Evolutionary conservation across 1,140 invertebrate species (phyloP).

Genomic region (Microplitis mediator): DNA sequence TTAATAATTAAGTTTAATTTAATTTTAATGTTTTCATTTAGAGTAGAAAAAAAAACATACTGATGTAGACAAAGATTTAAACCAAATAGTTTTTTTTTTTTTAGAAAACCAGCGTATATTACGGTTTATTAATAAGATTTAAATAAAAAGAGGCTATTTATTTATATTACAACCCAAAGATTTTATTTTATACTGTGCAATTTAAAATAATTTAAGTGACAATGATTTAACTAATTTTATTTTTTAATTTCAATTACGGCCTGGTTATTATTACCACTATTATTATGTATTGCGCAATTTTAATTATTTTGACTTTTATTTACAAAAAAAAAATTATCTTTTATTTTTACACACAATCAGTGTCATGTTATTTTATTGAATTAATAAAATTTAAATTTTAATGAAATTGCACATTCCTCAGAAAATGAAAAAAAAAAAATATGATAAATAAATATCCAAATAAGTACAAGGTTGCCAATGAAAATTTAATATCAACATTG

Average conservation of each 20-base stretch:
- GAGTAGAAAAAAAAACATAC: too few species aligned
- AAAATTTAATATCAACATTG: slow-evolving; percentile 43
- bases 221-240: too few species aligned
- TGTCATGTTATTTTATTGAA: slow-evolving; percentile 29
- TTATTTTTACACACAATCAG: slow-evolving; percentile 8
- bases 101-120: not conserved
- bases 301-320: not conserved
- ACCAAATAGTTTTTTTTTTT: not conserved
- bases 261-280: too few species aligned
- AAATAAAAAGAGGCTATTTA: too few species aligned
- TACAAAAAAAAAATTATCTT: not conserved
- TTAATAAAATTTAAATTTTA: slow-evolving; percentile 32
- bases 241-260: too few species aligned
- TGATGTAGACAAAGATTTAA: too few species aligned
- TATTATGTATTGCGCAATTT: not conserved
- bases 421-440: slow-evolving; percentile 1
- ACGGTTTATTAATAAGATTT: too few species aligned
- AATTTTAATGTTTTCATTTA: not conserved
- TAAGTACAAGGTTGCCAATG: slow-evolving; percentile 60
- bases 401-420: slow-evolving; percentile 58
- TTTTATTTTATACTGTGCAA: too few species aligned
- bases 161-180: too few species aligned
- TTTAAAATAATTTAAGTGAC: too few species aligned
- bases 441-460: slow-evolving; percentile 42
- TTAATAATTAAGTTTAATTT: not conserved